These are phyloP conservation scores for Amphiprion ocellaris DNA, from an alignment of 2,113 vertebrate species.

Conservation along the genomic window DNA sequence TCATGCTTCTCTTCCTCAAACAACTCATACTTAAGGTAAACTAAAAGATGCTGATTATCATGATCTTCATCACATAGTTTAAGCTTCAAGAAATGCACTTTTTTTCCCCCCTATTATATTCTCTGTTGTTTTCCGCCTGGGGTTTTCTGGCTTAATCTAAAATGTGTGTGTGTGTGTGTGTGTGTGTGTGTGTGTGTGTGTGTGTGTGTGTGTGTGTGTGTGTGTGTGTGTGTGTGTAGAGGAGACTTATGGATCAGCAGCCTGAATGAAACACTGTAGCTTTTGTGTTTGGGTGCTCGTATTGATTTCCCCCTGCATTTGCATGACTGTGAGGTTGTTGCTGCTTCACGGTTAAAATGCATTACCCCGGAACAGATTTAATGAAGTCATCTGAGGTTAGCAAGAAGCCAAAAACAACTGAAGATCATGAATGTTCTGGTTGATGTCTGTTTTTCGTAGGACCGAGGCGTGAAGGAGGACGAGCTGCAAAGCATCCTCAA, in stretches of 20 bases:
- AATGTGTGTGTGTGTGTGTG: slow-evolving; percentile 39
- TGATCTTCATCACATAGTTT: slow-evolving; percentile 34
- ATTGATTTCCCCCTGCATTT: slow-evolving; percentile 48
- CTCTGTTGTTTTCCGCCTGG: slow-evolving; percentile 26
- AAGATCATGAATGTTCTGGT: slow-evolving; percentile 1
- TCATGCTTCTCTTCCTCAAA: slow-evolving; percentile 99
- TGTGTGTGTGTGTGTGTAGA: slow-evolving; percentile 50
- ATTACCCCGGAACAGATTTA: slow-evolving; percentile 27
- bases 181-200: slow-evolving; percentile 46
- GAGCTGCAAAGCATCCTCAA: slow-evolving; percentile 99
- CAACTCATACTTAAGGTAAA: slow-evolving; percentile 98
- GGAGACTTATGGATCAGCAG: slow-evolving; percentile 65
- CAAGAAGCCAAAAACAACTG: slow-evolving; percentile 21
- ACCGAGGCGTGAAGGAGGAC: slow-evolving; percentile 98
- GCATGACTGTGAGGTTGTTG: not conserved
- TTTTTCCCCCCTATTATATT: slow-evolving; percentile 9
- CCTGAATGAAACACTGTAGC: slow-evolving; percentile 33
- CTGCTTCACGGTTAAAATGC: not conserved
- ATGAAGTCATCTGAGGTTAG: slow-evolving; percentile 37
- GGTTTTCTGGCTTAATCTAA: slow-evolving; percentile 30
- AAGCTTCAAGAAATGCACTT: slow-evolving; percentile 47
- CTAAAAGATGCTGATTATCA: slow-evolving; percentile 7
- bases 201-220: slow-evolving; percentile 47
- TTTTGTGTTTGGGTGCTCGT: slow-evolving; percentile 35
- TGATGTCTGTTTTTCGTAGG: slow-evolving; percentile 79